Conservation (phyloP, 2,113 vertebrate genomes). For the Grallaria varia region DNA sequence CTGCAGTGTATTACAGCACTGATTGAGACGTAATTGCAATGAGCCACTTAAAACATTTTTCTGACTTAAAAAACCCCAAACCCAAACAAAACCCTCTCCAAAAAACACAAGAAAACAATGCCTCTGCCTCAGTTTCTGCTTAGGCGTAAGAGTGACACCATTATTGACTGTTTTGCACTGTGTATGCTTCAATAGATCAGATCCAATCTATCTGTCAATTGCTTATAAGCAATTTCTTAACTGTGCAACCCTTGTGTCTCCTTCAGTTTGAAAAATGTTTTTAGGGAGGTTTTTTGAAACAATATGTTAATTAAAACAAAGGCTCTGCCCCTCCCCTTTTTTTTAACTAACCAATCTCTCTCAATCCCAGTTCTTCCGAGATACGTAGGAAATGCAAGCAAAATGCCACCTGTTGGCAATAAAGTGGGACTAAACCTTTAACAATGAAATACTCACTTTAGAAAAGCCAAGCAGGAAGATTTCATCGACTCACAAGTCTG, state of each 20-base stretch:
- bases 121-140: background rate
- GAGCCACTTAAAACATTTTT: background rate
- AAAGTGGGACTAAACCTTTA: background rate
- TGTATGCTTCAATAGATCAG: background rate
- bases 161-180: background rate
- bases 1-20: background rate
- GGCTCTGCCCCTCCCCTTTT: accelerated
- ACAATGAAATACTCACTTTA: background rate
- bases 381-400: background rate
- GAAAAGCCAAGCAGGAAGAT: background rate
- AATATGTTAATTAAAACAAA: background rate
- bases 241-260: background rate
- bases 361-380: background rate
- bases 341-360: background rate
- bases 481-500: background rate
- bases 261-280: background rate
- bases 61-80: background rate
- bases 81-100: background rate
- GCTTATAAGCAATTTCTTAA: background rate
- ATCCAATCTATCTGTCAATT: background rate
- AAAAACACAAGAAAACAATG: background rate
- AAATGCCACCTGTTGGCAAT: conserved; percentile 5
- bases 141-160: background rate
- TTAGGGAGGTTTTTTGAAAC: background rate
- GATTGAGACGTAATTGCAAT: background rate